Evolutionary conservation across 2,888 invertebrate species (phyloP), one percentile per base, ranked within the genome.

Genomic region (Brachynemurus nebulosus): DNA sequence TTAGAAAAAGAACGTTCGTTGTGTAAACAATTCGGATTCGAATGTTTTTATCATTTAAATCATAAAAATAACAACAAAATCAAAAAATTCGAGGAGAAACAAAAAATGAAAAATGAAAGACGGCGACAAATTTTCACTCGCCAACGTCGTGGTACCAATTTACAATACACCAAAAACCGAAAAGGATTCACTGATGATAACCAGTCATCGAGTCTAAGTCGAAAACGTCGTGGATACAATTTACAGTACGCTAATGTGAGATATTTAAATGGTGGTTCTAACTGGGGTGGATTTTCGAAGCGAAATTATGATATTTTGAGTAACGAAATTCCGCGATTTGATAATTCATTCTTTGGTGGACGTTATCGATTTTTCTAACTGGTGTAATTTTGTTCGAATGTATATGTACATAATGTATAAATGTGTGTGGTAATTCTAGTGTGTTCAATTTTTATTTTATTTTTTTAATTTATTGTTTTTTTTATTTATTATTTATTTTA

Each of bases 141-240:
- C n/a, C n/a, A n/a, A n/a, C n/a, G n/a, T n/a, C n/a, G n/a, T n/a
- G n/a, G n/a, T n/a, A n/a, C n/a, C n/a, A n/a, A n/a, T n/a, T n/a
- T n/a, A n/a, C n/a, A n/a, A n/a, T n/a, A n/a, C n/a, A n/a, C n/a
- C n/a, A n/a, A n/a, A n/a, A n/a, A n/a, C n/a, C n/a, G n/a, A 25
- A 25, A 25, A 25, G 8, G 8, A 25, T 25, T n/a, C 27, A 8
- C 27, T n/a, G n/a, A 25, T n/a, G n/a, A 8, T 25, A 9, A 9
- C 27, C 12, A 33, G 5, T 33, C 33, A 9, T 33, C 33, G 9
- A 37, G n/a, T 16, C 17, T 27, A 25, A 27, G 8, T 5, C 25
- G 42, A n/a, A 42, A 34, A 35, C 34, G 35, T 11, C 42, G 42
- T 21, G 42, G 42, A n/a, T 42, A 23, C 14, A 42, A 42, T 35